A percentile compares a stretch with the other conserved stretches of the same genome.
Conservation (phyloP, 92 coral and sea anemone species). For the Anthopleura xanthogrammica region DNA sequence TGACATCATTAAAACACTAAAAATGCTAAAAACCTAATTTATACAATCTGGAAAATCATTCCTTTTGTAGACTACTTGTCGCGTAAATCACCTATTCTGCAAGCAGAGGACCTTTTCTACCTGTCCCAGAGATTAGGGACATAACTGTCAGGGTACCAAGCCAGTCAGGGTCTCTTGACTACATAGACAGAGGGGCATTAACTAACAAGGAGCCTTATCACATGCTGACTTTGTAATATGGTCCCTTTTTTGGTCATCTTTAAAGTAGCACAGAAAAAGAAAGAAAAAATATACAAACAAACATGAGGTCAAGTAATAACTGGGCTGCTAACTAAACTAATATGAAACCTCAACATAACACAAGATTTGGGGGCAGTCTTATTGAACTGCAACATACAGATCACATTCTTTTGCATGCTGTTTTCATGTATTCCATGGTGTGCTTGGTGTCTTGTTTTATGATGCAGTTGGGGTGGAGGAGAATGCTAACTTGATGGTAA, state of each 20-base stretch:
- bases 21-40: neutral
- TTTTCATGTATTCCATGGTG: no score
- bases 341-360: neutral
- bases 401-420: neutral
- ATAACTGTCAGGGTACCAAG: no score
- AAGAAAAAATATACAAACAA: neutral
- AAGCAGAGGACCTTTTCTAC: no score
- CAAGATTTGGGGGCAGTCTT: neutral
- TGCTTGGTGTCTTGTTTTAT: neutral
- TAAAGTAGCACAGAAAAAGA: no score
- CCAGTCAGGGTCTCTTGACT: no score
- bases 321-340: neutral
- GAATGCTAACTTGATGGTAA: slow-evolving; percentile 93
- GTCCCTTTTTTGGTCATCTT: no score
- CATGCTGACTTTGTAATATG: no score
- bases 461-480: slow-evolving; percentile 82
- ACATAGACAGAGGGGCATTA: no score
- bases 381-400: neutral
- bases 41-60: neutral
- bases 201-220: no score
- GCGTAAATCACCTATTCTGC: no score
- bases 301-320: neutral
- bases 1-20: neutral
- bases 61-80: neutral
- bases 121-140: no score